Evolutionary conservation across 2,888 invertebrate species (phyloP).

Genomic region (Noctuana brunneofusca): DNA sequence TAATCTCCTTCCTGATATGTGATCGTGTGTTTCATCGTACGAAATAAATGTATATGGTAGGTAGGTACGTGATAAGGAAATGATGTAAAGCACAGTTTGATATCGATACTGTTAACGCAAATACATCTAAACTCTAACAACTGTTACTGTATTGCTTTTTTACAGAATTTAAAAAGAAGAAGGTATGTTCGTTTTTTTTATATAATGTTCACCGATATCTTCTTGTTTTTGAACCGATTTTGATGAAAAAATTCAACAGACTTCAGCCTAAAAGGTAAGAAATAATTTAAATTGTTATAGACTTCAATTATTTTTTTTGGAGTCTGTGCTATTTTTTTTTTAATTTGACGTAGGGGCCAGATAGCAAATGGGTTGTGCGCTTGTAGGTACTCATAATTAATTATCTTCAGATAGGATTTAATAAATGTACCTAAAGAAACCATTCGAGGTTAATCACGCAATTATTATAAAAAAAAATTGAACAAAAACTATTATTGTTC

Average conservation of each 20-base stretch:
- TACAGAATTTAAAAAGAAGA: neutral
- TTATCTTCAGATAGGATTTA: too few relatives aligned
- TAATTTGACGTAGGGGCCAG: too few relatives aligned
- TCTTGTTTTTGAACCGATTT: too few relatives aligned
- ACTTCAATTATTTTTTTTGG: too few relatives aligned
- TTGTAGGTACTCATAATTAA: too few relatives aligned
- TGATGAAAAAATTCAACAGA: too few relatives aligned
- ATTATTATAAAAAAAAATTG: neutral
- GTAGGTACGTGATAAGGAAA: constrained; percentile 10
- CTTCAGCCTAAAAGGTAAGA: too few relatives aligned
- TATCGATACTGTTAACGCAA: constrained; percentile 12
- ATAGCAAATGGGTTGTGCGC: too few relatives aligned
- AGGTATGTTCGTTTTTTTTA: neutral
- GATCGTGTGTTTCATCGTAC: neutral
- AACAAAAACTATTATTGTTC: neutral
- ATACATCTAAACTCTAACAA: neutral
- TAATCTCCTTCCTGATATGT: constrained; percentile 21
- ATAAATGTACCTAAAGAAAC: too few relatives aligned
- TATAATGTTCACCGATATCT: too few relatives aligned
- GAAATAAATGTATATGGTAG: neutral
- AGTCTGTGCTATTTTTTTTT: too few relatives aligned
- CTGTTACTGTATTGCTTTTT: neutral
- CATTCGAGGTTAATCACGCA: neutral
- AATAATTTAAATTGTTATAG: too few relatives aligned
- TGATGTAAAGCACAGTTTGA: neutral